Percentiles rank a stretch among this genome's conserved stretches.
Conservation (phyloP, 2,888 invertebrate species). For the Platycheirus albimanus region DNA sequence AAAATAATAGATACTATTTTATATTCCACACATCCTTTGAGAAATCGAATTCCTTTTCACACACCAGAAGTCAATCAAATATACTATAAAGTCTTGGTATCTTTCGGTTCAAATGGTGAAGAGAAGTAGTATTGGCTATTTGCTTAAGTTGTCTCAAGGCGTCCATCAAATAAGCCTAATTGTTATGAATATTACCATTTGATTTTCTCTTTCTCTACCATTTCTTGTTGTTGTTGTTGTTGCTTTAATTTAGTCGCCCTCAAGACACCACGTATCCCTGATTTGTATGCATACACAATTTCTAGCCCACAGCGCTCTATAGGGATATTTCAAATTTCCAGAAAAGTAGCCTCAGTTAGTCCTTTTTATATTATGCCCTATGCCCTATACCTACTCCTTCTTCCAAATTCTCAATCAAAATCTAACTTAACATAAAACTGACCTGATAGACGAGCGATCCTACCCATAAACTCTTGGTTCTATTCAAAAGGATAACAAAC, state of each 20-base stretch:
- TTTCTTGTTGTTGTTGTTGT: constrained; percentile 23
- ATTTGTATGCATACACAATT: constrained; percentile 61
- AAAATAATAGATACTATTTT: constrained; percentile 8
- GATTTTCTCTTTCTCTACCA: constrained; percentile 14
- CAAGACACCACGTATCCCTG: constrained; percentile 48
- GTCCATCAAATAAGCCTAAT: constrained; percentile 55
- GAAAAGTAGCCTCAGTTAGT: constrained; percentile 35
- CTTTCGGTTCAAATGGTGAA: not conserved
- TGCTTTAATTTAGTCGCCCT: constrained; percentile 52
- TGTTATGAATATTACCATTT: constrained; percentile 65
- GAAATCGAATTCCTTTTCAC: constrained; percentile 8
- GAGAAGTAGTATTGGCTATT: not conserved
- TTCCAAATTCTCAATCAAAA: constrained; percentile 59
- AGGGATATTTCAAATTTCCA: constrained; percentile 53
- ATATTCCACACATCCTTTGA: constrained; percentile 19
- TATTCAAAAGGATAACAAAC: constrained; percentile 55
- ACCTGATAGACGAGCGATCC: constrained; percentile 1
- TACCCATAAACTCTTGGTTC: constrained; percentile 2
- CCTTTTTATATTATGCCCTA: not conserved
- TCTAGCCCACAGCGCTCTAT: constrained; percentile 19
- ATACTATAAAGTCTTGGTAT: not conserved
- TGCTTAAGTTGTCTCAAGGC: constrained; percentile 40
- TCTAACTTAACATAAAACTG: constrained; percentile 27
- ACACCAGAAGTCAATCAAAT: constrained; percentile 33
- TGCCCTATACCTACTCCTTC: not conserved